Evolutionary conservation across 64 coral and sea anemone genomes (phyloP).

Genomic region (Pocillopora verrucosa): DNA sequence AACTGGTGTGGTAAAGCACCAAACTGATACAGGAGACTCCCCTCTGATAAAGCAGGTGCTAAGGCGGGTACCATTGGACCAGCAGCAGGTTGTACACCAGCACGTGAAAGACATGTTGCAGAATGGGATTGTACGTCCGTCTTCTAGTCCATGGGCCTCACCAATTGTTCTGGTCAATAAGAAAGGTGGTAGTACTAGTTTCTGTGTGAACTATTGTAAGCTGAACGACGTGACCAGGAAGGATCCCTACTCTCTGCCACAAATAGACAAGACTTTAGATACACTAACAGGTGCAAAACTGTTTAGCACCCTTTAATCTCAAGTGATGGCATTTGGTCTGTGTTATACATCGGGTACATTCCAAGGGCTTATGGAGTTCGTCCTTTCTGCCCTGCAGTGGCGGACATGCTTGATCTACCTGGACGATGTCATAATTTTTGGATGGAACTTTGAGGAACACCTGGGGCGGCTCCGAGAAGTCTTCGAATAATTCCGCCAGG

Average conservation of each 20-base stretch:
- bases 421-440: background rate
- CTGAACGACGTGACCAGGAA: slow-evolving; percentile 9
- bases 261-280: slow-evolving; percentile 40
- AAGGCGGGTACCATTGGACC: slow-evolving; percentile 10
- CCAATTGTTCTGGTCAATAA: slow-evolving; percentile 53
- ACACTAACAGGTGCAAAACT: background rate
- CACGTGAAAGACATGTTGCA: slow-evolving; percentile 29
- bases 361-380: background rate
- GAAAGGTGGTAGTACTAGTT: slow-evolving; percentile 5
- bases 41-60: slow-evolving; percentile 21
- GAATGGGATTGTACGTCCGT: background rate
- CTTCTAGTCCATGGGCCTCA: slow-evolving; percentile 3
- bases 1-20: slow-evolving; percentile 25
- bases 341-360: background rate
- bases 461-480: background rate
- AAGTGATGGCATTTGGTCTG: background rate
- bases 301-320: background rate
- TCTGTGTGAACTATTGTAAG: slow-evolving; percentile 42
- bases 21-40: slow-evolving; percentile 24
- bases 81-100: background rate
- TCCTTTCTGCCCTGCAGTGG: background rate
- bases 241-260: slow-evolving; percentile 18
- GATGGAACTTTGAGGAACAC: background rate
- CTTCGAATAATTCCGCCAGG: background rate
- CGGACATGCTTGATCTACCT: background rate